phyloP scores from a whole-genome alignment of 2,113 vertebrate genomes.

The Sinocyclocheilus maitianheensis region DNA sequence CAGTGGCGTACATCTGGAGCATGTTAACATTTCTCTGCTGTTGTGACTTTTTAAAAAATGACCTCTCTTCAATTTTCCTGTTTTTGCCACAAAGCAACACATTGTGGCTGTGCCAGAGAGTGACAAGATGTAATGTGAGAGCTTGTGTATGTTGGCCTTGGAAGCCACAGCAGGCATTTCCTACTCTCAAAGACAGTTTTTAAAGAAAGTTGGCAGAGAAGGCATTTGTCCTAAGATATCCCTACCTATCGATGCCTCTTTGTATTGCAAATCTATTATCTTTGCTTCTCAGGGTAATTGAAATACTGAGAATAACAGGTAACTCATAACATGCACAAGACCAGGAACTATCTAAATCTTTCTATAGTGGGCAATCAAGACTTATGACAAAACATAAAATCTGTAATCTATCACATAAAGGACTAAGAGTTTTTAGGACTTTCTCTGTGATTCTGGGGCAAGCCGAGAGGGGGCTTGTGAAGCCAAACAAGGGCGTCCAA shows the following conservation, averaged over 20 bases:
- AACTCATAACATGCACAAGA: neutral
- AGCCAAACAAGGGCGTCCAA: conserved; percentile 56
- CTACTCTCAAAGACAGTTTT: conserved; percentile 14
- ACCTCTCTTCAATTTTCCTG: conserved; percentile 70
- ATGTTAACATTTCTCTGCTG: conserved; percentile 68
- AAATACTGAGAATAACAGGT: neutral
- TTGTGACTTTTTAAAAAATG: conserved; percentile 71
- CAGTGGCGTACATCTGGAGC: conserved; percentile 60
- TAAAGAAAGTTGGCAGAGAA: conserved; percentile 45
- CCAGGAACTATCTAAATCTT: neutral
- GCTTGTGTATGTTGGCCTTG: conserved; percentile 81
- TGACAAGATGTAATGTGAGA: conserved; percentile 89
- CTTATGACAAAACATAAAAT: neutral
- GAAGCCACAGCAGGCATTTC: conserved; percentile 75
- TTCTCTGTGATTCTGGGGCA: conserved; percentile 44
- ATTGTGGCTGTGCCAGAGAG: conserved; percentile 87
- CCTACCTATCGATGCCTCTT: neutral
- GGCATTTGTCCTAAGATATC: neutral
- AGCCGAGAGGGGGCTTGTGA: conserved; percentile 50
- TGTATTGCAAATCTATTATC: conserved; percentile 7
- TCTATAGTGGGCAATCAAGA: neutral
- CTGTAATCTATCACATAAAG: neutral
- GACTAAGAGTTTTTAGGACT: neutral
- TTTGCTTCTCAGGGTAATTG: neutral
- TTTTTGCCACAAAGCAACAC: conserved; percentile 81